These are phyloP conservation scores for Gobius niger DNA, from an alignment of 2,113 vertebrate genomes.

Conservation along the genomic window DNA sequence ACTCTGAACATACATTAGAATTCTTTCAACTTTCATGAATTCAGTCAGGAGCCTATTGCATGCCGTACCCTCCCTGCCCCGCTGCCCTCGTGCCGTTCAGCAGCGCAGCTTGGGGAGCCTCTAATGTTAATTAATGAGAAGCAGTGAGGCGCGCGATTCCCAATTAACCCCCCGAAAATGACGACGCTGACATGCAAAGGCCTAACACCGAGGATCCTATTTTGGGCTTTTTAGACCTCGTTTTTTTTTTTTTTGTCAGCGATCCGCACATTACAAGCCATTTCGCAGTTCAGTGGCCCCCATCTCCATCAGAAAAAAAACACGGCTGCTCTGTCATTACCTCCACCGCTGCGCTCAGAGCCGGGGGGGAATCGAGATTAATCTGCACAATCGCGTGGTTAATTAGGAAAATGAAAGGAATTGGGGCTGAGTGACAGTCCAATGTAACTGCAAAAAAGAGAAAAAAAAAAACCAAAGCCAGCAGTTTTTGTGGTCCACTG, in stretches of 20 bases:
- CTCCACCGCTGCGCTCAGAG: slow-evolving; percentile 11
- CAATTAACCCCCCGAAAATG: slow-evolving; percentile 65
- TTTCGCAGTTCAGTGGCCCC: slow-evolving; percentile 28
- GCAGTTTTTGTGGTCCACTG: neutral
- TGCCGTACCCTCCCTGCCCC: slow-evolving; percentile 6
- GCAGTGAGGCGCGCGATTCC: slow-evolving; percentile 42
- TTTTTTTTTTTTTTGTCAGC: neutral
- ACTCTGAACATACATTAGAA: no score
- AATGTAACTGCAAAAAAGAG: neutral
- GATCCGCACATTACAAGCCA: slow-evolving; percentile 17
- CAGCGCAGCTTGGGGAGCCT: slow-evolving; percentile 39
- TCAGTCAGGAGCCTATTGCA: neutral
- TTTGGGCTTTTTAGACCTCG: slow-evolving; percentile 17
- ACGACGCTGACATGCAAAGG: slow-evolving; percentile 27
- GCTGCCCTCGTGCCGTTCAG: slow-evolving; percentile 25
- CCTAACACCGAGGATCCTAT: slow-evolving; percentile 30
- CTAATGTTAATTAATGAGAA: slow-evolving; percentile 67
- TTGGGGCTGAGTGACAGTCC: slow-evolving; percentile 36
- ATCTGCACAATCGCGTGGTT: slow-evolving; percentile 37
- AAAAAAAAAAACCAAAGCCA: slow-evolving; percentile 8
- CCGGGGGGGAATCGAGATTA: slow-evolving; percentile 35
- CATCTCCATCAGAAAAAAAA: neutral
- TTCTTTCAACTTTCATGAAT: neutral
- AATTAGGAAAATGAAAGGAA: slow-evolving; percentile 56
- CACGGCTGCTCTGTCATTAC: slow-evolving; percentile 20